Percentiles rank a stretch among this genome's conserved stretches.
These are phyloP conservation scores for Odocoileus virginianus DNA, from an alignment of 2,113 vertebrate genomes.

Conservation along the genomic window DNA sequence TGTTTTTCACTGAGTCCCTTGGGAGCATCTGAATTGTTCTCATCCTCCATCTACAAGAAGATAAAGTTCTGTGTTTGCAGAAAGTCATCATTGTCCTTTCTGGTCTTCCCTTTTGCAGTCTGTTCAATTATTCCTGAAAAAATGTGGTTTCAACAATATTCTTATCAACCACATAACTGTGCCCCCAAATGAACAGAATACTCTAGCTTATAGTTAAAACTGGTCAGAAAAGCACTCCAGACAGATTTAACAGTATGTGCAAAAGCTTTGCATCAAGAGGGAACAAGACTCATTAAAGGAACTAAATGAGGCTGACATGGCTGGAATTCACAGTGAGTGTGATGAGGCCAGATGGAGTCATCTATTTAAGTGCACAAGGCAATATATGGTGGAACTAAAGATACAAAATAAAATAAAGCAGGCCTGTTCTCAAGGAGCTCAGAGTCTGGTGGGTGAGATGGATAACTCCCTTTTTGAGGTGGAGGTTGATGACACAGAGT, in stretches of 20 bases:
- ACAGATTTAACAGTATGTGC: not conserved
- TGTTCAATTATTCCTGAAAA: not conserved
- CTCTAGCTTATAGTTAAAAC: not conserved
- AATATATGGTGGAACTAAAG: not conserved
- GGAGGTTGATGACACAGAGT: not conserved
- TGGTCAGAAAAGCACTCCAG: not conserved
- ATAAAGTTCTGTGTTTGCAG: not conserved
- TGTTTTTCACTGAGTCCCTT: not conserved
- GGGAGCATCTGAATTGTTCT: not conserved
- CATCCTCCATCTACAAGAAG: not conserved
- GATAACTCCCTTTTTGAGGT: not conserved
- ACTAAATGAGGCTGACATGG: not conserved
- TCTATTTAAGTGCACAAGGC: not conserved
- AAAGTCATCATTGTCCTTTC: not conserved
- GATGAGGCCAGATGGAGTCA: not conserved
- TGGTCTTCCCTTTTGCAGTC: not conserved
- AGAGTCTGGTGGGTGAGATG: not conserved
- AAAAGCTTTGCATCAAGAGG: not conserved
- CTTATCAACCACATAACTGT: not conserved
- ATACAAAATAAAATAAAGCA: not conserved
- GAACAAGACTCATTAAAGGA: not conserved
- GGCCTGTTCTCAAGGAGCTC: not conserved
- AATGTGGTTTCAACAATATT: not conserved
- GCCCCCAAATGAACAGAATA: not conserved
- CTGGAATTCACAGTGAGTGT: not conserved